A percentile compares a stretch with the other conserved stretches of the same genome.
These are phyloP conservation scores for Watsonalla cultraria DNA, from an alignment of 2,888 invertebrate species.

Conservation along the genomic window DNA sequence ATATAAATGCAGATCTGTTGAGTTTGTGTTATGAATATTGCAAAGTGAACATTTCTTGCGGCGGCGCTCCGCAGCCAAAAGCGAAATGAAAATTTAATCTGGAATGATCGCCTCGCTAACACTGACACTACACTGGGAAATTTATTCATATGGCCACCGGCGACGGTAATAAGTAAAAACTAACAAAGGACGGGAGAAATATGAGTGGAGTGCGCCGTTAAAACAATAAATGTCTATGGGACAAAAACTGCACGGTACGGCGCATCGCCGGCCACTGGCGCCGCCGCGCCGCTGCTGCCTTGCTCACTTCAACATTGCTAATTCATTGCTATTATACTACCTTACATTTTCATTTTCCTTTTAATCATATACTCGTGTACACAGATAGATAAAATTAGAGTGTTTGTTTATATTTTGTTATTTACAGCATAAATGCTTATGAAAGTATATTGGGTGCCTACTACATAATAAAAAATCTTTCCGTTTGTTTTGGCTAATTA, in stretches of 20 bases:
- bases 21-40: conserved; percentile 51
- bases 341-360: too few species aligned
- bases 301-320: not conserved
- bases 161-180: conserved; percentile 59
- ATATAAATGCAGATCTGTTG: conserved; percentile 13
- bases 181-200: conserved; percentile 52
- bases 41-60: conserved; percentile 27
- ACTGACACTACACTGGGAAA: conserved; percentile 29
- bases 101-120: conserved; percentile 47
- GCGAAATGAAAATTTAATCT: conserved; percentile 58
- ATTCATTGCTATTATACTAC: not conserved
- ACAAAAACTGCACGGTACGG: conserved; percentile 29
- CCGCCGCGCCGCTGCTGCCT: conserved; percentile 1
- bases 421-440: too few species aligned
- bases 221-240: conserved; percentile 55
- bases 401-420: too few species aligned
- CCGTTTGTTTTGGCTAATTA: too few species aligned
- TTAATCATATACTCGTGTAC: too few species aligned
- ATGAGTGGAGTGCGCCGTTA: conserved; percentile 54
- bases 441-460: too few species aligned
- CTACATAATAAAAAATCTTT: too few species aligned
- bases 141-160: conserved; percentile 56
- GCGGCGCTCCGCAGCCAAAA: conserved; percentile 35
- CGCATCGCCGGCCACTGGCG: conserved; percentile 6
- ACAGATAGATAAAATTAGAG: too few species aligned